Percentiles rank a stretch among this genome's conserved stretches.
These are phyloP conservation scores for Etia nguti DNA, from an alignment of 2,113 vertebrate species.

Conservation along the genomic window DNA sequence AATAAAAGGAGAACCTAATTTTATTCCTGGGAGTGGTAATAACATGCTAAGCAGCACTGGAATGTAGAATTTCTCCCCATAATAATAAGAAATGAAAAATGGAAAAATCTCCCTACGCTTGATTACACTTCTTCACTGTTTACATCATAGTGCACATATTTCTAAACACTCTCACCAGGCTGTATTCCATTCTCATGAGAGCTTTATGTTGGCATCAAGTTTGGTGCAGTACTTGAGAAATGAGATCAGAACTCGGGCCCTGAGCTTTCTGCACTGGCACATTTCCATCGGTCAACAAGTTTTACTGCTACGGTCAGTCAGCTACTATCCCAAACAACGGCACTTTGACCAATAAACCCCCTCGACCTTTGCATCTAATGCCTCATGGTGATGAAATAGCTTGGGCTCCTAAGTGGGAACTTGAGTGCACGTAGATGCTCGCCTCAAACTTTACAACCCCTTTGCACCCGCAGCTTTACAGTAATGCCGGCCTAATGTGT, in stretches of 20 bases:
- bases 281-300: background rate
- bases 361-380: conserved; percentile 45
- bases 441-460: conserved; percentile 59
- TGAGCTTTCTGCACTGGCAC: background rate
- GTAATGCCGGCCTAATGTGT: conserved; percentile 39
- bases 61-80: background rate
- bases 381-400: background rate
- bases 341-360: conserved; percentile 25
- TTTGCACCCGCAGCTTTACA: conserved; percentile 42
- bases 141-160: background rate
- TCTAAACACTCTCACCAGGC: background rate
- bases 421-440: conserved; percentile 40
- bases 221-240: background rate
- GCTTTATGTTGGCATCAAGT: background rate
- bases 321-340: conserved; percentile 19
- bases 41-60: background rate
- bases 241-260: conserved; percentile 1
- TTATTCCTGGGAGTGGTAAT: background rate
- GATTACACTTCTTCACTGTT: background rate
- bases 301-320: background rate
- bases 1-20: background rate
- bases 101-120: background rate
- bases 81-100: background rate
- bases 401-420: conserved; percentile 34
- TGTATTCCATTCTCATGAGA: background rate